These are phyloP conservation scores for Nomada fabriciana DNA, from an alignment of 2,888 invertebrate species.

Conservation along the genomic window DNA sequence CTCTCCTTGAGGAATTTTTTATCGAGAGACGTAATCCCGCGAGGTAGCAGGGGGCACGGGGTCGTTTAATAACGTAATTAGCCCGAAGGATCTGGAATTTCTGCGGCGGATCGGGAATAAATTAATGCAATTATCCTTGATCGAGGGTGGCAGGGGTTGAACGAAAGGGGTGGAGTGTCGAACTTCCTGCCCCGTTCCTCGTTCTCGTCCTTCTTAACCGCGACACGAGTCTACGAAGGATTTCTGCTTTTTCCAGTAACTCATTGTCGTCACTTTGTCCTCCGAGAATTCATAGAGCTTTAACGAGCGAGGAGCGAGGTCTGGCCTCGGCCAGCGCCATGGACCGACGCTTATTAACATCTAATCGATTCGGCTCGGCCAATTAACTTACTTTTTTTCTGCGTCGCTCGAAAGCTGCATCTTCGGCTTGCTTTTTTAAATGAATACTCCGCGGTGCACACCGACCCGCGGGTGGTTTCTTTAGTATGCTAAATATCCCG, in stretches of 20 bases:
- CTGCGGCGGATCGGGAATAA: conserved; percentile 75
- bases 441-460: conserved; percentile 53
- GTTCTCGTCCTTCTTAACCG: conserved; percentile 5
- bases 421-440: conserved; percentile 43
- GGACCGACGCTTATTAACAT: conserved; percentile 54
- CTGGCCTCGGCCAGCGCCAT: not conserved
- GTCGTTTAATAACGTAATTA: conserved; percentile 77
- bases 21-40: conserved; percentile 67
- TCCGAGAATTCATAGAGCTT: conserved; percentile 9
- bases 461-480: conserved; percentile 71
- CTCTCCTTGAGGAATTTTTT: conserved; percentile 62
- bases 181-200: conserved; percentile 23
- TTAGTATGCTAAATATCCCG: conserved; percentile 80
- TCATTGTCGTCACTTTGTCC: conserved; percentile 36
- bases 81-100: conserved; percentile 76
- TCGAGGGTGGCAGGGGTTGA: conserved; percentile 50
- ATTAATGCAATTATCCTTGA: conserved; percentile 79
- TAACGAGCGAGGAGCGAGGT: conserved; percentile 13
- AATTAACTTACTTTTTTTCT: conserved; percentile 71
- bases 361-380: conserved; percentile 72
- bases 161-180: conserved; percentile 54
- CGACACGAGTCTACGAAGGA: conserved; percentile 44
- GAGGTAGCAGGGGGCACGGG: conserved; percentile 45
- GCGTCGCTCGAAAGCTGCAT: conserved; percentile 40
- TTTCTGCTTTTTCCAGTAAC: conserved; percentile 45